phyloP scores from a whole-genome alignment of 2,797 vertebrate species.

The Neoniphon sammara region DNA sequence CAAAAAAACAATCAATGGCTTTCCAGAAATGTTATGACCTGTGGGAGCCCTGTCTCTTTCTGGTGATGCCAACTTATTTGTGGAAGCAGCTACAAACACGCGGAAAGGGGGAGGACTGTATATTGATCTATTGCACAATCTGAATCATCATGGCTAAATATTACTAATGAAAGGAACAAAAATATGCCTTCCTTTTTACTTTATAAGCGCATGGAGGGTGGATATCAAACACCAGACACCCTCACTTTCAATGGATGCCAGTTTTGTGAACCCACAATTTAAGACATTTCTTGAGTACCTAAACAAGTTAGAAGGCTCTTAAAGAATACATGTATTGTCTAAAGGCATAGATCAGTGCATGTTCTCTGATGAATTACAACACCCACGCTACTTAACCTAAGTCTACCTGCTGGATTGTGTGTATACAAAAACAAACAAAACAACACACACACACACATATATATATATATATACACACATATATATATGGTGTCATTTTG shows the following conservation, averaged over 20 bases:
- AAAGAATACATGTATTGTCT: background rate
- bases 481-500: slow-evolving; percentile 5
- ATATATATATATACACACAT: background rate
- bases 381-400: slow-evolving; percentile 10
- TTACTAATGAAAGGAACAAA: slow-evolving; percentile 1
- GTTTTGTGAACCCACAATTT: no score
- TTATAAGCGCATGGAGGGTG: no score
- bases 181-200: background rate
- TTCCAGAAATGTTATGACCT: no score
- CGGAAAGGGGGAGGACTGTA: background rate
- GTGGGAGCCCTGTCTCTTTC: no score
- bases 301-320: no score
- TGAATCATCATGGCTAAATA: background rate
- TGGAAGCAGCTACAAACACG: background rate
- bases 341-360: background rate
- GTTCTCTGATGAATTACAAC: slow-evolving; percentile 12
- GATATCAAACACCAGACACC: background rate
- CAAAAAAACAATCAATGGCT: no score
- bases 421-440: no score
- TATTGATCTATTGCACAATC: background rate
- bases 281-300: background rate
- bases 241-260: no score
- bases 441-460: no score
- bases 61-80: background rate
- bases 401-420: background rate